Evolutionary conservation across 37 sponge, comb jelly and placozoan species (phyloP).

Genomic region (Beroe forskalii): DNA sequence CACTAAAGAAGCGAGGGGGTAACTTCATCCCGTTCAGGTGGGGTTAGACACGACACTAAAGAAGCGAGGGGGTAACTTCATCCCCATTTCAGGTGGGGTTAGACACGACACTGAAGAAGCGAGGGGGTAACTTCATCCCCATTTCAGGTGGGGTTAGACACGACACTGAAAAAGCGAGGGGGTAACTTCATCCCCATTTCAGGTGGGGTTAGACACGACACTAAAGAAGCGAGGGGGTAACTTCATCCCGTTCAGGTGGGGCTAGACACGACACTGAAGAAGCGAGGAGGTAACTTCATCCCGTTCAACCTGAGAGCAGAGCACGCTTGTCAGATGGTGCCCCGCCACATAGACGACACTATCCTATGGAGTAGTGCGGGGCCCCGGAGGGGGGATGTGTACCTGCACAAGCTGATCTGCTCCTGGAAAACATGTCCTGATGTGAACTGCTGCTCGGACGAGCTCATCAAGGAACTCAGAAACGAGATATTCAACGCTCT

Average conservation of each 20-base stretch:
- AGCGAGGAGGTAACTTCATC: slow-evolving; percentile 32
- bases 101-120: no score
- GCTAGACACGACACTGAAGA: slow-evolving; percentile 15
- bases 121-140: no score
- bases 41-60: no score
- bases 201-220: no score
- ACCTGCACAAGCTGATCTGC: slow-evolving; percentile 45
- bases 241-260: slow-evolving; percentile 39
- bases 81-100: no score
- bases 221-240: no score
- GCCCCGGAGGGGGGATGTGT: slow-evolving; percentile 10
- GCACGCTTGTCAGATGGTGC: slow-evolving; percentile 14
- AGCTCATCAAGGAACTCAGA: slow-evolving; percentile 59
- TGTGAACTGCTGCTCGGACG: slow-evolving; percentile 46
- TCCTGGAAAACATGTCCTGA: slow-evolving; percentile 53
- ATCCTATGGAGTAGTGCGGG: neutral
- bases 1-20: no score
- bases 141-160: no score
- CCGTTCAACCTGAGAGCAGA: slow-evolving; percentile 36
- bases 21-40: no score
- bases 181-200: no score
- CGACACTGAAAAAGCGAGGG: no score
- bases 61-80: no score
- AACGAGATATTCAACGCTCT: slow-evolving; percentile 56
- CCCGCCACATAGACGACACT: slow-evolving; percentile 15